These are phyloP conservation scores for Megaleporinus macrocephalus DNA, from an alignment of 2,113 vertebrate species.

Conservation along the genomic window DNA sequence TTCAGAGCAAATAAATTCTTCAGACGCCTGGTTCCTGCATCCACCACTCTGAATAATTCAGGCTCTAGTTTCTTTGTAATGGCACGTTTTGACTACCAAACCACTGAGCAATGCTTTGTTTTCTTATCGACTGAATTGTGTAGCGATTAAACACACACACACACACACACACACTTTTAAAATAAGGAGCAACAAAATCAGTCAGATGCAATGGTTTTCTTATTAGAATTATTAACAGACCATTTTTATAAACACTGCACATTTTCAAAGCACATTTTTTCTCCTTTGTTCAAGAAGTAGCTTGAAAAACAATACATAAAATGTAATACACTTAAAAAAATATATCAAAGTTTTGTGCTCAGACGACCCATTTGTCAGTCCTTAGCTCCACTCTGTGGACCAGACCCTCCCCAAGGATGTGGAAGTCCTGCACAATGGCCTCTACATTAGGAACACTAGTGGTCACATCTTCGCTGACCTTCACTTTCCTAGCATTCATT, in stretches of 20 bases:
- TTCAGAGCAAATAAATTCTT: no score
- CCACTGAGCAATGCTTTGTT: no score
- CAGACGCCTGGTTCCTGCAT: no score
- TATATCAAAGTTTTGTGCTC: slow-evolving; percentile 44
- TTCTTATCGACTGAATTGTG: no score
- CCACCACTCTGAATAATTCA: no score
- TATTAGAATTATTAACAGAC: slow-evolving; percentile 5
- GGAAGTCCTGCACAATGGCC: slow-evolving; percentile 92
- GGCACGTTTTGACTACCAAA: no score
- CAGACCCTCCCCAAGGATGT: slow-evolving; percentile 86
- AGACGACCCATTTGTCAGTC: slow-evolving; percentile 91
- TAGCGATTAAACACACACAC: no score
- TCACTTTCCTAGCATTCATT: slow-evolving; percentile 79
- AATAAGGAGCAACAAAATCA: background rate
- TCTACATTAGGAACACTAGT: slow-evolving; percentile 85
- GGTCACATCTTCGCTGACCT: slow-evolving; percentile 68
- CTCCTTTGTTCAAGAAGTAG: background rate
- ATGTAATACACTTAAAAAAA: background rate
- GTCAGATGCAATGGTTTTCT: background rate
- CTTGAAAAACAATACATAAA: slow-evolving; percentile 21
- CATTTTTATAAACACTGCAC: background rate
- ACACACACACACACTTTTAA: no score
- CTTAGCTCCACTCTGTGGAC: slow-evolving; percentile 84
- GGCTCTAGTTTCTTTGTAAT: no score
- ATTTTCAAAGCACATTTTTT: background rate